These are phyloP conservation scores for Sphaerophoria rueppellii DNA, from an alignment of 2,888 invertebrate genomes.

Conservation along the genomic window DNA sequence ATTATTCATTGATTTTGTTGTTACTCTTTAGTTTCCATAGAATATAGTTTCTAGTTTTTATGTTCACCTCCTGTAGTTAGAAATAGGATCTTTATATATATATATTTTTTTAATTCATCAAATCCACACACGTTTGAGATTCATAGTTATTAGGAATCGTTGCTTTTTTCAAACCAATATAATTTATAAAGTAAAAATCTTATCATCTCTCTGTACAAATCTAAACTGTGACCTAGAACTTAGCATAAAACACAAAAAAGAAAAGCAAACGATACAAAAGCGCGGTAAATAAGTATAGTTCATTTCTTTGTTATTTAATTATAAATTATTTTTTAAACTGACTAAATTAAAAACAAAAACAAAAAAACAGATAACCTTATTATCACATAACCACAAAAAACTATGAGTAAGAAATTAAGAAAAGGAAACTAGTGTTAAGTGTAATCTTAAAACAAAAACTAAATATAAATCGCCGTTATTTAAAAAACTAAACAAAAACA, in stretches of 20 bases:
- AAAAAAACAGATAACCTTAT: background rate
- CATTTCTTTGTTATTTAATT: constrained; percentile 70
- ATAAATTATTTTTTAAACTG: constrained; percentile 56
- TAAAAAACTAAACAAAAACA: constrained; percentile 40
- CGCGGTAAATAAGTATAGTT: constrained; percentile 53
- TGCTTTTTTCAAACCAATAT: constrained; percentile 39
- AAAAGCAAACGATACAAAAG: constrained; percentile 45
- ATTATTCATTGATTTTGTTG: too few relatives aligned
- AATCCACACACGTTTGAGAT: constrained; percentile 49
- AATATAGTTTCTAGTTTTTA: constrained; percentile 28
- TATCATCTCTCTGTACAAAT: constrained; percentile 57
- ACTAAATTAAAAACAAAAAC: constrained; percentile 55
- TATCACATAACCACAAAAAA: constrained; percentile 16
- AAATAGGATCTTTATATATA: constrained; percentile 44
- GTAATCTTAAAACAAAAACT: constrained; percentile 38
- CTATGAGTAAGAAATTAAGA: constrained; percentile 34
- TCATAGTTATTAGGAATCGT: constrained; percentile 27
- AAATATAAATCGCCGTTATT: constrained; percentile 50
- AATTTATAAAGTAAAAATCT: constrained; percentile 18
- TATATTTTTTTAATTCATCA: constrained; percentile 37
- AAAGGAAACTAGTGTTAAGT: constrained; percentile 49
- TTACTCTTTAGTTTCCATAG: constrained; percentile 25
- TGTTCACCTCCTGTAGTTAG: constrained; percentile 53
- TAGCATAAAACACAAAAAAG: constrained; percentile 34
- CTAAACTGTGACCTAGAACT: constrained; percentile 64